phyloP scores from a whole-genome alignment of 2,797 vertebrate species.

The Phrynocephalus vlangalii region DNA sequence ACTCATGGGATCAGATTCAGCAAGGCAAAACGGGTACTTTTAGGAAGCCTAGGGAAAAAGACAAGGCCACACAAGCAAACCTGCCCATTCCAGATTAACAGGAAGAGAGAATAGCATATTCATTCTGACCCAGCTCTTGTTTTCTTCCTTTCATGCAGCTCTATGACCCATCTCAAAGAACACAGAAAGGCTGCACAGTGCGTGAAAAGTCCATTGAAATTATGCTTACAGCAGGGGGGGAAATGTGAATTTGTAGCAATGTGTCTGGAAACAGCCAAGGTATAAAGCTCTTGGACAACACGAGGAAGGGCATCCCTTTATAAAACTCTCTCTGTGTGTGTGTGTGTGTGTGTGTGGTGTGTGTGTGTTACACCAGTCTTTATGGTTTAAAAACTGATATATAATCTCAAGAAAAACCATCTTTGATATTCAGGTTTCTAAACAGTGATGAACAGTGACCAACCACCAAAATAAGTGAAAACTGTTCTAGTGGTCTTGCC shows the following conservation, averaged over 20 bases:
- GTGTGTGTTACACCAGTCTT: too few relatives aligned
- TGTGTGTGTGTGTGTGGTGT: too few relatives aligned
- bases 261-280: neutral
- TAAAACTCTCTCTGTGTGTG: too few relatives aligned
- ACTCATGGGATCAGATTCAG: neutral
- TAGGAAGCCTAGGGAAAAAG: neutral
- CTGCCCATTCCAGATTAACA: neutral
- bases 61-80: neutral
- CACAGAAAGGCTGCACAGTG: neutral
- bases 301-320: too few relatives aligned
- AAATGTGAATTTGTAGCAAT: neutral
- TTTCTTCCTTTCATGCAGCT: too few relatives aligned
- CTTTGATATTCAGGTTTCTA: neutral
- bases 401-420: constrained; percentile 4
- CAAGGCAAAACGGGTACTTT: neutral
- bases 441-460: neutral
- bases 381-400: too few relatives aligned
- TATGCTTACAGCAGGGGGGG: neutral
- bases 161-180: neutral
- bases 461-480: neutral
- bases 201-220: neutral
- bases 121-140: neutral
- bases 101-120: neutral
- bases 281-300: neutral
- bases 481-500: neutral